Evolutionary conservation across 2,888 invertebrate genomes (phyloP).

Genomic region (Napeogenes inachia): DNA sequence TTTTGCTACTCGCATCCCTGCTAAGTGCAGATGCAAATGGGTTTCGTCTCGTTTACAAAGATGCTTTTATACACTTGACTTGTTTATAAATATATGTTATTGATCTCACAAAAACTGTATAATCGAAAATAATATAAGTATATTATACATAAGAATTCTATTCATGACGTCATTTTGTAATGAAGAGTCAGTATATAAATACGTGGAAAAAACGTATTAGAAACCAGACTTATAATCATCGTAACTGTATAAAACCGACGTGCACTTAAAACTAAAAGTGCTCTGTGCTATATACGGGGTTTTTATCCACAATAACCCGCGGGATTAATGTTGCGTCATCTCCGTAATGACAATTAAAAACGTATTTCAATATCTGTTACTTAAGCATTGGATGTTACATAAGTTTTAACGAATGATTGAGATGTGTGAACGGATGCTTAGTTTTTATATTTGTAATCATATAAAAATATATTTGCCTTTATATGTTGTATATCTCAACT

Average conservation of each 20-base stretch:
- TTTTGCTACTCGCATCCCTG: conserved; percentile 53
- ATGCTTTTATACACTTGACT: conserved; percentile 60
- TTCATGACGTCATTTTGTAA: too few relatives aligned
- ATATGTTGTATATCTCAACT: too few relatives aligned
- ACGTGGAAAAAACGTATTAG: neutral
- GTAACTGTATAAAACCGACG: conserved; percentile 7
- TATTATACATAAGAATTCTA: too few relatives aligned
- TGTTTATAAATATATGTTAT: conserved; percentile 52
- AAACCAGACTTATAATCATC: conserved; percentile 3
- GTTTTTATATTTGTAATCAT: too few relatives aligned
- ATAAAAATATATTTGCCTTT: too few relatives aligned
- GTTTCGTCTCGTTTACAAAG: conserved; percentile 65
- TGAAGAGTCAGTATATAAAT: neutral
- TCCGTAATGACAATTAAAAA: conserved; percentile 1
- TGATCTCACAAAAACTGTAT: conserved; percentile 39
- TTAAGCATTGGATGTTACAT: too few relatives aligned
- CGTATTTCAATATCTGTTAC: too few relatives aligned
- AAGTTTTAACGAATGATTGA: too few relatives aligned
- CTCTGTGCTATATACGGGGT: conserved; percentile 7
- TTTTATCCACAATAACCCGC: conserved; percentile 13
- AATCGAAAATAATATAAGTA: neutral
- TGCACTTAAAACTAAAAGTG: conserved; percentile 18
- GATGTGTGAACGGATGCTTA: too few relatives aligned
- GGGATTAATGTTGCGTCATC: conserved; percentile 21
- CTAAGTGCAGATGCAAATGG: conserved; percentile 69